Evolutionary conservation across 2,888 invertebrate genomes (phyloP).

Genomic region (Sphaerophoria rueppellii): DNA sequence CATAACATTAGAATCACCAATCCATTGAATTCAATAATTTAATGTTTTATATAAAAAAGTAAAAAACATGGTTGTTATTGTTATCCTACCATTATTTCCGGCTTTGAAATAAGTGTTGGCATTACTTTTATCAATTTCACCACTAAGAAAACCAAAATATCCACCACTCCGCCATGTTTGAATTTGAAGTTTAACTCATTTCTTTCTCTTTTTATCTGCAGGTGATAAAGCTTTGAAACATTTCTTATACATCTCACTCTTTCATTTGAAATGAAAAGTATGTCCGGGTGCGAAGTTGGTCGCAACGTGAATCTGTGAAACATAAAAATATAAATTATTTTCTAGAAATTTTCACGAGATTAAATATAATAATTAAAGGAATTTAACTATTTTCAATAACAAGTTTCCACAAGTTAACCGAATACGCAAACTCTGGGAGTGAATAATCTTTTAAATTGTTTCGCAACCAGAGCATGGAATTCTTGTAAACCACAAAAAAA

Average conservation of each 20-base stretch:
- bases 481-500: slow-evolving; percentile 62
- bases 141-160: slow-evolving; percentile 32
- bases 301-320: slow-evolving; percentile 72
- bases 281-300: slow-evolving; percentile 73
- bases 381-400: slow-evolving; percentile 4
- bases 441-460: slow-evolving; percentile 48
- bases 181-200: neutral
- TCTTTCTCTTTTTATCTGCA: slow-evolving; percentile 44
- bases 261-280: slow-evolving; percentile 63
- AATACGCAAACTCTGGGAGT: slow-evolving; percentile 12
- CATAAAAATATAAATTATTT: slow-evolving; percentile 67
- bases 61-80: too few relatives aligned
- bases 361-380: slow-evolving; percentile 45
- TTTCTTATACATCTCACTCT: slow-evolving; percentile 37
- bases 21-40: too few relatives aligned
- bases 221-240: neutral
- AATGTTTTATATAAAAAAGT: too few relatives aligned
- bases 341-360: slow-evolving; percentile 50
- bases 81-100: neutral
- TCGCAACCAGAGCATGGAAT: slow-evolving; percentile 72
- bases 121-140: slow-evolving; percentile 3
- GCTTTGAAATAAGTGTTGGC: slow-evolving; percentile 15
- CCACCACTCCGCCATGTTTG: slow-evolving; percentile 55
- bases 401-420: neutral
- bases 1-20: too few relatives aligned